phyloP scores from a whole-genome alignment of 2,797 vertebrate species.

The Clangula hyemalis region DNA sequence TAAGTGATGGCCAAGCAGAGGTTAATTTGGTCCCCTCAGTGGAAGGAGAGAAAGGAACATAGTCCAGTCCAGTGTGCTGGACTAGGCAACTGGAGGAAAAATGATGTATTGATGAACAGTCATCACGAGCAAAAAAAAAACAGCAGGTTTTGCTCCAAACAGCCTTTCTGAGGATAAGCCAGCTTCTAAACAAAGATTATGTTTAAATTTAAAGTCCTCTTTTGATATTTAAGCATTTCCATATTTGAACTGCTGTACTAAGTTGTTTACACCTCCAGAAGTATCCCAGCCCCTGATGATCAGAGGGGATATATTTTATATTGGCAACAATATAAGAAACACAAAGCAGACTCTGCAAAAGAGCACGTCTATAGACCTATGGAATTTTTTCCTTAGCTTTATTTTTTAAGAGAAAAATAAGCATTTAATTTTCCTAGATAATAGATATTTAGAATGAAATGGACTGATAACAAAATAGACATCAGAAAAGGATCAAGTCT shows the following conservation, averaged over 20 bases:
- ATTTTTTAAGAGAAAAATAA: background rate
- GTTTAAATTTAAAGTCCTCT: background rate
- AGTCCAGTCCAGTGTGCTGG: background rate
- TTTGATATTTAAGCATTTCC: background rate
- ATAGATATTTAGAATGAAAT: background rate
- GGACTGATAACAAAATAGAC: background rate
- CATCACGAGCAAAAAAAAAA: background rate
- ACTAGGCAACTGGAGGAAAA: background rate
- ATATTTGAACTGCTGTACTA: background rate
- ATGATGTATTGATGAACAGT: background rate
- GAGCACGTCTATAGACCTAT: background rate
- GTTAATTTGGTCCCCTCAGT: background rate
- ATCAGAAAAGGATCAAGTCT: background rate
- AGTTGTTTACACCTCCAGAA: background rate
- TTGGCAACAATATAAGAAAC: background rate
- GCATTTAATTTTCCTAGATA: background rate
- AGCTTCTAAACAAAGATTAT: background rate
- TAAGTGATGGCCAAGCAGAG: background rate
- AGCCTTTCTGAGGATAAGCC: background rate
- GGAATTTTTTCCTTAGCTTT: background rate
- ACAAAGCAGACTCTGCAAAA: background rate
- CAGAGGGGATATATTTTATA: background rate
- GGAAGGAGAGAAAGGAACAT: background rate
- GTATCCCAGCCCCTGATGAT: background rate
- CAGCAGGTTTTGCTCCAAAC: background rate